phyloP scores from a whole-genome alignment of 2,888 invertebrate species.

The Odontothrips loti region DNA sequence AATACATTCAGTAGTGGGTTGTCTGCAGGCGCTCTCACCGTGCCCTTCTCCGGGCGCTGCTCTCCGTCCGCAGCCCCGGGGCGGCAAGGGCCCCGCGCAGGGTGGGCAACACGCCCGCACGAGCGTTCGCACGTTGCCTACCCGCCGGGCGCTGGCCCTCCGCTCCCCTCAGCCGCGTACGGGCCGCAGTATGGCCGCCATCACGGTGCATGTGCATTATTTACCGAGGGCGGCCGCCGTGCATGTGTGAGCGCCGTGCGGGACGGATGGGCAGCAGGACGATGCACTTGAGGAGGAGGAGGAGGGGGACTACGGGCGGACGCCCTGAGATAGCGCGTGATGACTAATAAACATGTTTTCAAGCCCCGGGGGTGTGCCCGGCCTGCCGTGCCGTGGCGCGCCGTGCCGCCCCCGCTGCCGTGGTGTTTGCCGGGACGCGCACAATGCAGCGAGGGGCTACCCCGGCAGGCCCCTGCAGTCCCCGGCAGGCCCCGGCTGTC shows the following conservation, averaged over 20 bases:
- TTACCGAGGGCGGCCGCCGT: too few species aligned
- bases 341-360: slow-evolving; percentile 11
- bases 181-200: too few species aligned
- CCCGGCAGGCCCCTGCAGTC: background rate
- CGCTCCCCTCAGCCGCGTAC: too few species aligned
- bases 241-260: too few species aligned
- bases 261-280: too few species aligned
- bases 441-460: background rate
- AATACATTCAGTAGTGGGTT: too few species aligned
- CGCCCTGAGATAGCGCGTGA: background rate
- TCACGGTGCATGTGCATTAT: too few species aligned
- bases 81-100: background rate
- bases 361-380: background rate
- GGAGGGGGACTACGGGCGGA: background rate
- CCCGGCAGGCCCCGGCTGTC: background rate
- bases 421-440: background rate
- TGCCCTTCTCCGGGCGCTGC: too few species aligned
- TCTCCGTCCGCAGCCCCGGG: too few species aligned
- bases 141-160: background rate
- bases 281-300: background rate
- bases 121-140: background rate
- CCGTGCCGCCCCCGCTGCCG: background rate
- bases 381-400: background rate
- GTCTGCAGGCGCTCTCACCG: too few species aligned
- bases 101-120: background rate